A percentile compares a stretch with the other conserved stretches of the same genome.
Conservation (phyloP, 2,888 invertebrate species). For the Leptogaster cylindrica region DNA sequence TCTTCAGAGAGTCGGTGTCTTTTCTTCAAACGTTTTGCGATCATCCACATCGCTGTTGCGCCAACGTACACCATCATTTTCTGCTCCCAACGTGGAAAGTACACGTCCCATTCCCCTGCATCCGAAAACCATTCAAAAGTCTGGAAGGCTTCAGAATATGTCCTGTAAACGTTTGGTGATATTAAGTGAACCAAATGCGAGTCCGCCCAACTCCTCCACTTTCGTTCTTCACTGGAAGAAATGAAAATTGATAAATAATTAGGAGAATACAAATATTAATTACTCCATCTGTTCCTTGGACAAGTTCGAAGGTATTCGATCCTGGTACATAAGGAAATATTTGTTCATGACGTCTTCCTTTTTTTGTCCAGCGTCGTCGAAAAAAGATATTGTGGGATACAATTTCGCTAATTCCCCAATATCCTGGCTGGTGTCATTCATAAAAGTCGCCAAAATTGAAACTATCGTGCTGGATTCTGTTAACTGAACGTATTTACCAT, state of each 20-base stretch:
- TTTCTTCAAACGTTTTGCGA: constrained; percentile 86
- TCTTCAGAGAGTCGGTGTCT: constrained; percentile 86
- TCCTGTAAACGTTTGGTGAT: constrained; percentile 96
- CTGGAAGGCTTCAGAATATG: constrained; percentile 80
- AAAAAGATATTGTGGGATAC: constrained; percentile 58
- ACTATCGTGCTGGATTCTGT: constrained; percentile 95
- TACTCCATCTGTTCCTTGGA: constrained; percentile 68
- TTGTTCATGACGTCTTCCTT: constrained; percentile 82
- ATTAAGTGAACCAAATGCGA: constrained; percentile 87
- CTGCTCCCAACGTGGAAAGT: constrained; percentile 87
- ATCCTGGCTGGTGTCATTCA: constrained; percentile 67
- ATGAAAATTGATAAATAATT: neutral
- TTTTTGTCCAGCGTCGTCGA: constrained; percentile 72
- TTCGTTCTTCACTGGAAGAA: constrained; percentile 81
- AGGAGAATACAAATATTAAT: constrained; percentile 51
- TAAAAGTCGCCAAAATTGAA: constrained; percentile 81
- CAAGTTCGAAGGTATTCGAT: constrained; percentile 64
- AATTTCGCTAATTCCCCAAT: constrained; percentile 69
- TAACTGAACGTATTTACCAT: constrained; percentile 80
- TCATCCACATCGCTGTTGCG: constrained; percentile 90
- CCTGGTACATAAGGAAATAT: constrained; percentile 85
- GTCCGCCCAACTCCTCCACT: constrained; percentile 97
- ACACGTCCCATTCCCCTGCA: constrained; percentile 89
- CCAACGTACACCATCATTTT: constrained; percentile 89
- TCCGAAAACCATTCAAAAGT: constrained; percentile 95